phyloP scores from a whole-genome alignment of 2,888 invertebrate genomes.

The Acleris laterana region DNA sequence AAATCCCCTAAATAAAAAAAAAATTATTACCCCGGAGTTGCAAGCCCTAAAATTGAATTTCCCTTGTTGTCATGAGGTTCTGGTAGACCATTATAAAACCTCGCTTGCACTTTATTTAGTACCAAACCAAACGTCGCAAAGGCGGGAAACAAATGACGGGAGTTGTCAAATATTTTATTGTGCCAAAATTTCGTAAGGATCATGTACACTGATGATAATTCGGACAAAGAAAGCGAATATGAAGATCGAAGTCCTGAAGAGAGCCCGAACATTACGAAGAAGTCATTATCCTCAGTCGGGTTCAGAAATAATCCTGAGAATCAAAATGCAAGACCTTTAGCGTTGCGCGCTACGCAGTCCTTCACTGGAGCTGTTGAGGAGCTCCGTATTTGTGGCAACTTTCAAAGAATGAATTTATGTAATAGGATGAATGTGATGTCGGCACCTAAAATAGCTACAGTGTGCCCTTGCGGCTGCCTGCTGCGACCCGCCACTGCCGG shows the following conservation, averaged over 20 bases:
- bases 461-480: slow-evolving; percentile 77
- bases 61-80: no score
- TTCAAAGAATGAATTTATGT: slow-evolving; percentile 67
- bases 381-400: slow-evolving; percentile 65
- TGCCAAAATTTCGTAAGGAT: slow-evolving; percentile 45
- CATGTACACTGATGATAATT: slow-evolving; percentile 76
- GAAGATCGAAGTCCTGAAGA: slow-evolving; percentile 67
- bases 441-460: slow-evolving; percentile 58
- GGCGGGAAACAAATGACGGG: slow-evolving; percentile 60
- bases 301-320: slow-evolving; percentile 69
- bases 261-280: slow-evolving; percentile 70
- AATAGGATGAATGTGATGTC: slow-evolving; percentile 62
- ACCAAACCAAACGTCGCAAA: slow-evolving; percentile 8
- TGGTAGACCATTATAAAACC: background rate
- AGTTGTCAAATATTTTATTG: slow-evolving; percentile 37
- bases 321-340: slow-evolving; percentile 65
- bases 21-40: no score
- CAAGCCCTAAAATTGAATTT: no score
- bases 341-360: slow-evolving; percentile 75
- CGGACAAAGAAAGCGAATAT: slow-evolving; percentile 74
- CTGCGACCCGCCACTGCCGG: slow-evolving; percentile 63
- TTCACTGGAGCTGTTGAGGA: slow-evolving; percentile 76
- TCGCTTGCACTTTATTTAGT: slow-evolving; percentile 4
- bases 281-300: slow-evolving; percentile 73
- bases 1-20: no score